These are phyloP conservation scores for Argyrosomus japonicus DNA, from an alignment of 2,113 vertebrate genomes.

Conservation along the genomic window DNA sequence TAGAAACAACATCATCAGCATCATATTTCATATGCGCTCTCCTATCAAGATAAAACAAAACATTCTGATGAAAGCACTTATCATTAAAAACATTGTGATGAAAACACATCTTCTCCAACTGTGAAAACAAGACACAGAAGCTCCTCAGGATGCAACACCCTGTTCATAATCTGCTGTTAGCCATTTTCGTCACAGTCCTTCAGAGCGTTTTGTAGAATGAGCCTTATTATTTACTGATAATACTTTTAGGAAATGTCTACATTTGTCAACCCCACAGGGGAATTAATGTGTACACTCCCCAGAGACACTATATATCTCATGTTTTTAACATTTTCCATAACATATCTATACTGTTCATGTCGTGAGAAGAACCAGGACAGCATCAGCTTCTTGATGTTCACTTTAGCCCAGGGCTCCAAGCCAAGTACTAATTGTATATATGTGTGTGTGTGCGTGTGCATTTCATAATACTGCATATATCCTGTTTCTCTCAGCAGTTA, in stretches of 20 bases:
- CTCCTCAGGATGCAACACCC: neutral
- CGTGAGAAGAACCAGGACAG: constrained; percentile 31
- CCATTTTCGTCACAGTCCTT: constrained; percentile 18
- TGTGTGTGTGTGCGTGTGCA: too few species aligned
- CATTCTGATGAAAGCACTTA: neutral
- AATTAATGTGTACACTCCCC: neutral
- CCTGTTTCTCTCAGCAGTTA: constrained; percentile 9
- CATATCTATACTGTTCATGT: constrained; percentile 29
- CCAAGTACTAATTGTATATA: constrained; percentile 30
- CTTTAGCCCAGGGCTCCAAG: constrained; percentile 31
- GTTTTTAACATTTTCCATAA: constrained; percentile 24
- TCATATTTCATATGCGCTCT: neutral
- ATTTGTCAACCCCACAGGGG: neutral
- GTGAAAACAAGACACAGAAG: constrained; percentile 8
- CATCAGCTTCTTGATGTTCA: constrained; percentile 34
- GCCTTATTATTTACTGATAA: constrained; percentile 18
- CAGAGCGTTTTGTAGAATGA: neutral
- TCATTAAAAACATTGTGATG: neutral
- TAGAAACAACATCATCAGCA: neutral
- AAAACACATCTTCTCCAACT: constrained; percentile 36
- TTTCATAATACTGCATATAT: neutral
- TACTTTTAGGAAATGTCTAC: neutral
- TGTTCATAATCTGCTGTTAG: constrained; percentile 16
- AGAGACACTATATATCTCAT: constrained; percentile 1
- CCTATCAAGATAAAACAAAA: neutral